Percentiles rank a stretch among this genome's conserved stretches.
Evolutionary conservation across 1,140 invertebrate species (phyloP).

Genomic region (Chelonus insularis): DNA sequence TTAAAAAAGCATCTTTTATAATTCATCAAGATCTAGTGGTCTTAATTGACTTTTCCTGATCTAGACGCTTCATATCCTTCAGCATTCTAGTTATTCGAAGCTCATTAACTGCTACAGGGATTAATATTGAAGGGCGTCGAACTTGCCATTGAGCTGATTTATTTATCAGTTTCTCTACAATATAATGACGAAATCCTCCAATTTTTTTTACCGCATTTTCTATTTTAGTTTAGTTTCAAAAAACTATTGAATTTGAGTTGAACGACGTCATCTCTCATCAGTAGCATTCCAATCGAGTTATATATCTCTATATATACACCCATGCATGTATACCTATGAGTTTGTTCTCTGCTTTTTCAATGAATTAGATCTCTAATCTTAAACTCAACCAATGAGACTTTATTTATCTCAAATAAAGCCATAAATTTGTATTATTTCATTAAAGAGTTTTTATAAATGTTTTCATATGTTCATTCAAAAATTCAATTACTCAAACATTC

Average conservation of each 20-base stretch:
- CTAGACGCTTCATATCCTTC: not conserved
- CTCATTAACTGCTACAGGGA: not conserved
- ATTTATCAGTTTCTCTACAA: not conserved
- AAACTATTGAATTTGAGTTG: not conserved
- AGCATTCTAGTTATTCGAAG: not conserved
- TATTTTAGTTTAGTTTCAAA: not conserved
- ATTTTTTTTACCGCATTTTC: not conserved
- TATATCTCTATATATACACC: not conserved
- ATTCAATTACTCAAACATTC: no score
- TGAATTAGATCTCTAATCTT: not conserved
- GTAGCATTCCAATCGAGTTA: not conserved
- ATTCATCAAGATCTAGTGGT: no score
- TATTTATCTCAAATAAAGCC: no score
- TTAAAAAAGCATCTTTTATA: no score
- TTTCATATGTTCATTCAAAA: no score
- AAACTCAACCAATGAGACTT: no score
- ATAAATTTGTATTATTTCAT: no score
- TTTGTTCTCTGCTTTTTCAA: not conserved
- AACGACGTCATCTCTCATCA: slow-evolving; percentile 1
- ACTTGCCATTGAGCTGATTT: not conserved
- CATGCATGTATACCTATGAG: not conserved
- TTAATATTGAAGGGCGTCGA: not conserved
- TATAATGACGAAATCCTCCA: not conserved
- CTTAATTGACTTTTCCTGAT: no score
- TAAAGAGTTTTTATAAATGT: no score